phyloP scores from a whole-genome alignment of 2,888 invertebrate species.

The Beris morrisii region DNA sequence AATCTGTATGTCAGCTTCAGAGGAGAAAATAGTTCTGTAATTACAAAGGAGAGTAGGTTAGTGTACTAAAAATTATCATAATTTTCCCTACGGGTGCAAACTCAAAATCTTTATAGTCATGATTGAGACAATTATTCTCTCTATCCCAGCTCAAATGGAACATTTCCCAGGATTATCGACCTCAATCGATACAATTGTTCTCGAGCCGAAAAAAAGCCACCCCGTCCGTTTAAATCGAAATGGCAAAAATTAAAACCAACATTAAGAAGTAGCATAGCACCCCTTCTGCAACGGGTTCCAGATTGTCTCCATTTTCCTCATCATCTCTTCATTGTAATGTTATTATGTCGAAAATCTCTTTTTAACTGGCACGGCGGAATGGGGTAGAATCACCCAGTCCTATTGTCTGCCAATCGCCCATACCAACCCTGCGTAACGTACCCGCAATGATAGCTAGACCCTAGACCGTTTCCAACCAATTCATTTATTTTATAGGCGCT shows the following conservation, averaged over 20 bases:
- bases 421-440: slow-evolving; percentile 1
- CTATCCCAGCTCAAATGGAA: slow-evolving; percentile 13
- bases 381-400: not conserved
- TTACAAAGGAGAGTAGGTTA: too few species aligned
- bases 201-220: not conserved
- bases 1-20: too few species aligned
- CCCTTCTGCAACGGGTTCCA: slow-evolving; percentile 14
- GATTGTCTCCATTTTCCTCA: slow-evolving; percentile 32
- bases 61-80: too few species aligned
- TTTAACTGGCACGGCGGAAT: slow-evolving; percentile 31
- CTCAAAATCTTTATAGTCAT: not conserved
- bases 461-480: slow-evolving; percentile 30
- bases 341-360: slow-evolving; percentile 39
- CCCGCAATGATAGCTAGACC: slow-evolving; percentile 13
- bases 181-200: slow-evolving; percentile 17
- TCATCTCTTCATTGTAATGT: slow-evolving; percentile 39
- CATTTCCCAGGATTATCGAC: slow-evolving; percentile 25
- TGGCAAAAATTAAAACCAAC: slow-evolving; percentile 38
- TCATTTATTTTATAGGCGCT: slow-evolving; percentile 40
- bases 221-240: slow-evolving; percentile 13
- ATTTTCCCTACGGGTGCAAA: too few species aligned
- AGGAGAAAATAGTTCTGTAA: too few species aligned
- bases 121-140: slow-evolving; percentile 26
- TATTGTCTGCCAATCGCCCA: slow-evolving; percentile 7
- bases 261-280: slow-evolving; percentile 24